Conservation (phyloP, 2,113 vertebrate species). For the Leucoraja erinaceus region DNA sequence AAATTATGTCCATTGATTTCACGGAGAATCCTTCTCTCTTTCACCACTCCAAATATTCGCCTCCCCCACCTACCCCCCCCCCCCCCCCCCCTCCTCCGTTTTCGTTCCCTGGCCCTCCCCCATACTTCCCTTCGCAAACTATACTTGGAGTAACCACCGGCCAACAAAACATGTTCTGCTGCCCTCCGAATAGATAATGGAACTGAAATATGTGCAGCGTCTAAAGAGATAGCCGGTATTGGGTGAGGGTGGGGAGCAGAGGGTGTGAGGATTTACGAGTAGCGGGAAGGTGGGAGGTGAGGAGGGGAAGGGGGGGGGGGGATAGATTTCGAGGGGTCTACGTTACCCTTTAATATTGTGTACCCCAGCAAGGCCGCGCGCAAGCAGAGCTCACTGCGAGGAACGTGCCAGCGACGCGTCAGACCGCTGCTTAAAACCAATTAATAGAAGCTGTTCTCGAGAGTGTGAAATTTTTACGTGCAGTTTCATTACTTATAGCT, state of each 20-base stretch:
- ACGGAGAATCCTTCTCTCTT: too few species aligned
- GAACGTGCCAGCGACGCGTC: constrained; percentile 30
- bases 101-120: neutral
- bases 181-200: neutral
- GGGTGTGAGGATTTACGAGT: too few species aligned
- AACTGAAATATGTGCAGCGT: neutral
- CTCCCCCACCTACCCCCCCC: neutral
- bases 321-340: neutral
- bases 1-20: neutral
- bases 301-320: neutral
- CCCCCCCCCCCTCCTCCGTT: neutral
- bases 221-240: neutral
- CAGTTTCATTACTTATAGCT: constrained; percentile 57
- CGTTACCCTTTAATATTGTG: neutral
- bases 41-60: neutral
- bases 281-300: too few species aligned
- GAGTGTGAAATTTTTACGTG: constrained; percentile 58
- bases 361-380: constrained; percentile 42
- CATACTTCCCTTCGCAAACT: neutral
- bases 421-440: constrained; percentile 55
- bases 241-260: too few species aligned
- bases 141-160: neutral
- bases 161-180: neutral
- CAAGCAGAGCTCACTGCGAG: constrained; percentile 39
- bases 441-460: constrained; percentile 51